Base-by-base conservation (phyloP, 2,797 vertebrate genomes). In the Karalla daura region DNA sequence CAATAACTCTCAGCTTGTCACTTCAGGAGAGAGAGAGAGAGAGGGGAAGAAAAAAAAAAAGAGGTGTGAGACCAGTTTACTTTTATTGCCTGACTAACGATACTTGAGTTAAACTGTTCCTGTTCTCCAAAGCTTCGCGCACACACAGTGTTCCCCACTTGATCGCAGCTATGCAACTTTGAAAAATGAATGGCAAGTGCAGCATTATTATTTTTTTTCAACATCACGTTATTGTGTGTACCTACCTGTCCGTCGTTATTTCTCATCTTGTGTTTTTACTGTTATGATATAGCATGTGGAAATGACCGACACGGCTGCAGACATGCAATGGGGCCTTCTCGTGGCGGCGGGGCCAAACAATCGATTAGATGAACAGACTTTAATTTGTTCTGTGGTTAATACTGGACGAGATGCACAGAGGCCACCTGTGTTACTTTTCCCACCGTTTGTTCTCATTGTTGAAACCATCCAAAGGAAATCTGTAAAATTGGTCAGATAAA, bases 91-190 rank as follows among this genome's bases (percentile, higher is more conserved):
- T 66, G 20, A 50, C 27, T 54, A 24, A 53, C 58, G 35, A 44
- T 37, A 52, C 20, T 46, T 11, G 24, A 67, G 33, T 55, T 59
- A 41, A 58, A 53, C 44, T 58, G 28, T 76, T 63, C 17, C 20
- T 67, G 1, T 63, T 49, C 23, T 71, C 39, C 46, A 17, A 37
- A 30, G 10, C 15, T 60, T 49, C 66, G 46, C 51, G 28, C 43
- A 3, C 43, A 53, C 23, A 37, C 71, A 84, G 75, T 70, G 45
- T 69, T 74, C 53, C 70, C 69, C 50, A 53, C 76, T 62, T 80
- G 73, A 87, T 78, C 76, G 84, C 76, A 86, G 89, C 91, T 92
- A 90, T 93, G 92, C 90, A 93, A 86, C 67, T 52, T 23, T 54
- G 33, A 85, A 89, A 92, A 89, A 82, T 49, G 81, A 91, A 90